These are phyloP conservation scores for Harmothoe impar DNA, from an alignment of 2,888 invertebrate species.

Conservation along the genomic window DNA sequence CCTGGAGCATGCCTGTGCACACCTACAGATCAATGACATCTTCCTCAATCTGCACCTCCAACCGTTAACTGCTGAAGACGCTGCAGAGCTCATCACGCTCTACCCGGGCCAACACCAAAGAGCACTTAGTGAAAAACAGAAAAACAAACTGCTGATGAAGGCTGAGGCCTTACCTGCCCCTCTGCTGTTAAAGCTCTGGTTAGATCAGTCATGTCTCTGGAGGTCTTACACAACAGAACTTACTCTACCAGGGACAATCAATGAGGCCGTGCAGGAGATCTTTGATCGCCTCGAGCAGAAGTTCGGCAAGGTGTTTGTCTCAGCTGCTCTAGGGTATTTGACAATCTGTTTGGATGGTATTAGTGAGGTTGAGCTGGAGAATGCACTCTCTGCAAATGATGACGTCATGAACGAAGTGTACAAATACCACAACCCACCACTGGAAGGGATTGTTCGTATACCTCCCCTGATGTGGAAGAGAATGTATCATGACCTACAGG, in stretches of 20 bases:
- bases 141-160: neutral
- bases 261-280: conserved; percentile 24
- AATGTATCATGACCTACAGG: conserved; percentile 76
- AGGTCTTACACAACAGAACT: conserved; percentile 51
- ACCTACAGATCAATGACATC: conserved; percentile 13
- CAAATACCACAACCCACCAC: conserved; percentile 79
- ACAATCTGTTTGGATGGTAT: conserved; percentile 77
- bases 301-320: conserved; percentile 75
- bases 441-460: conserved; percentile 77
- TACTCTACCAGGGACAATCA: neutral
- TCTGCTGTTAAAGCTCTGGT: conserved; percentile 45
- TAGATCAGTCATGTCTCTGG: conserved; percentile 46
- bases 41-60: conserved; percentile 47
- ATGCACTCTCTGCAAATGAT: conserved; percentile 78
- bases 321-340: conserved; percentile 74
- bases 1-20: conserved; percentile 43
- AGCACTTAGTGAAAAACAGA: conserved; percentile 45
- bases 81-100: neutral
- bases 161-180: conserved; percentile 37
- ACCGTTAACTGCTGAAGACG: neutral
- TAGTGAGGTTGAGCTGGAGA: conserved; percentile 80
- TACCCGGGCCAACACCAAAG: neutral
- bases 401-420: conserved; percentile 77
- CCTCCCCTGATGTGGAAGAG: conserved; percentile 80
- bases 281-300: conserved; percentile 76